phyloP scores from a whole-genome alignment of 23 tunicate genomes.

The Corella eumyota region DNA sequence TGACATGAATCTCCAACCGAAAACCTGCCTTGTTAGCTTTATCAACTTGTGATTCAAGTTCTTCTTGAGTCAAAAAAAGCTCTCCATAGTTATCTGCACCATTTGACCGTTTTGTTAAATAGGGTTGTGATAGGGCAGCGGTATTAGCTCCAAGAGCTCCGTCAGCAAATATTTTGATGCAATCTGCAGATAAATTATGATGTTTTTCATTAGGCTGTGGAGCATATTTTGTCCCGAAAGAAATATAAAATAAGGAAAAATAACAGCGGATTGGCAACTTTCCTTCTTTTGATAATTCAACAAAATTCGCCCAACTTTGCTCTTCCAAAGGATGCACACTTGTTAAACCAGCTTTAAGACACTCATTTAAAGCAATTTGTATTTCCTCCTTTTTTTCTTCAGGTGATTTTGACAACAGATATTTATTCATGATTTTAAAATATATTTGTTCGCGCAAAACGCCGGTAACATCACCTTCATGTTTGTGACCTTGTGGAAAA shows the following conservation, averaged over 20 bases:
- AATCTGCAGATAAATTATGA: conserved; percentile 28
- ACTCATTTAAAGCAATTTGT: conserved; percentile 28
- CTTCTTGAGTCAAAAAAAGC: conserved; percentile 27
- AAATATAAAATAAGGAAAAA: conserved; percentile 17
- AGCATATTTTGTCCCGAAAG: conserved; percentile 20
- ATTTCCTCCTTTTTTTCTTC: conserved; percentile 32
- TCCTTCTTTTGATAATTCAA: conserved; percentile 41
- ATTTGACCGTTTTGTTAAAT: conserved; percentile 16
- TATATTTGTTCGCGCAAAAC: conserved; percentile 48
- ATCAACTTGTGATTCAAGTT: conserved; percentile 18
- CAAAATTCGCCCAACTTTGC: conserved; percentile 41
- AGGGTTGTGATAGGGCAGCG: conserved; percentile 81
- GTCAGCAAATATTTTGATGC: conserved; percentile 79
- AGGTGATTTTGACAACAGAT: conserved; percentile 24
- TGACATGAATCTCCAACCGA: conserved; percentile 86
- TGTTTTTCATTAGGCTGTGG: conserved; percentile 15
- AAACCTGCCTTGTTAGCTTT: conserved; percentile 40
- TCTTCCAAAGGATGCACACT: conserved; percentile 71
- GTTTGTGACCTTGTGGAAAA: conserved; percentile 34
- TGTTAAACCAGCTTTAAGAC: conserved; percentile 67
- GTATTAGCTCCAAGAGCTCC: conserved; percentile 88
- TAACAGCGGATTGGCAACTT: conserved; percentile 56
- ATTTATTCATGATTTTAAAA: background rate
- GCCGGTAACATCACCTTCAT: conserved; percentile 59
- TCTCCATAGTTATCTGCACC: conserved; percentile 53